Conservation (phyloP, 1,140 invertebrate species). For the Neoseiulus cucumeris region DNA sequence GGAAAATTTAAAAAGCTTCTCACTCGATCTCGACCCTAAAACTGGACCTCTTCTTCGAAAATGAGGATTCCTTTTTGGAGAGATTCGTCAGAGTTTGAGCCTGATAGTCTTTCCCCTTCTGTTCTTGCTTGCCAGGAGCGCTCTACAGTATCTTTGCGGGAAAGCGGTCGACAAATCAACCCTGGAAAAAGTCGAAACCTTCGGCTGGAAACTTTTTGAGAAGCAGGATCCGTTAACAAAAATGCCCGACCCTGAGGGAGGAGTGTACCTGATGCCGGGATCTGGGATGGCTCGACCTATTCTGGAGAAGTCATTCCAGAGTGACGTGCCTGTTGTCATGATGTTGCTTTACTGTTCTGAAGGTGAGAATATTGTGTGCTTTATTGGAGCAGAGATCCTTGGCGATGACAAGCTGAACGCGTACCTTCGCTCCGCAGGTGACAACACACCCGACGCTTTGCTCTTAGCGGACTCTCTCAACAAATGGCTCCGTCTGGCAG, state of each 20-base stretch:
- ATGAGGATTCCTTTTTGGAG: too few relatives aligned
- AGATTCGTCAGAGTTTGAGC: too few relatives aligned
- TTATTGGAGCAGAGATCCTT: not conserved
- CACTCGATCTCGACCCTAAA: too few relatives aligned
- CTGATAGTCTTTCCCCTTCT: too few relatives aligned
- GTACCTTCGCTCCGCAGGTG: not conserved
- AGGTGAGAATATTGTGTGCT: not conserved
- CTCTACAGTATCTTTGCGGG: not conserved
- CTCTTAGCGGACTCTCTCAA: not conserved
- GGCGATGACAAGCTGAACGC: not conserved
- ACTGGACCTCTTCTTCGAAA: too few relatives aligned
- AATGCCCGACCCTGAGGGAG: not conserved
- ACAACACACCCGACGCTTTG: constrained; percentile 4
- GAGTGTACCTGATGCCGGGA: not conserved
- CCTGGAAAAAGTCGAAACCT: not conserved
- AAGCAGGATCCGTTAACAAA: constrained; percentile 6
- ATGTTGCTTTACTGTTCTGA: constrained; percentile 7
- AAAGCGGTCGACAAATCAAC: not conserved
- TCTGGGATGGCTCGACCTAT: constrained; percentile 7
- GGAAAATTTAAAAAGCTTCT: too few relatives aligned
- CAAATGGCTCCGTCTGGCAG: not conserved
- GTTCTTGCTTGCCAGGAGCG: not conserved
- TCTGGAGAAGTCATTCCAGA: not conserved
- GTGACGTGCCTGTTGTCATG: constrained; percentile 9
- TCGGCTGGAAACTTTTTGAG: not conserved